Base-by-base conservation (phyloP, 2,888 invertebrate species). In the Aphodius sticticus region DNA sequence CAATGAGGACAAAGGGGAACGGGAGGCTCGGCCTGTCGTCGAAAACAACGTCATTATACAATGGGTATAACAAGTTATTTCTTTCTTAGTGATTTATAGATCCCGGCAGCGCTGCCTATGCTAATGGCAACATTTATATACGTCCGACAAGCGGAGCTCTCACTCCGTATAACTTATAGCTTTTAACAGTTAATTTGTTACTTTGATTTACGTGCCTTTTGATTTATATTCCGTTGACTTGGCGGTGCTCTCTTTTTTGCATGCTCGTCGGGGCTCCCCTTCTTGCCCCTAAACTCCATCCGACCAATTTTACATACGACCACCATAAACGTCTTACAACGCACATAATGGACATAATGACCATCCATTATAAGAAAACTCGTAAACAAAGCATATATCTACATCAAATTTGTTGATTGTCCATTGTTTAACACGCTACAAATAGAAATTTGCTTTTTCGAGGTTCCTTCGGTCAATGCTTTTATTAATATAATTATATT, bases 171-270 rank as follows among this genome's bases (percentile, higher is more conserved):
- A 88, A 88, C 86, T 88, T 88, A 88, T 88, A 87, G 87, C 88
- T 85, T 88, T 88, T 88, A 87, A 88, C 88, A 88, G 88, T 89
- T 89, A 89, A 89, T 89, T 89, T 89, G 89, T 88, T 89, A 88
- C 87, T 89, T 89, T 89, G 89, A 89, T 89, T 89, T 89, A 89
- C 88, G 88, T 83, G 83, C 84, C 84, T 86, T 87, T 85, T 86
- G 86, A 86, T 86, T 86, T 86, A 86, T 86, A 77, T 76, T 70
- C 77, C 77, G 77, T 77, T 38, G 74, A 74, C 74, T 74, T 37
- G 74, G 71, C 16, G 16, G 26, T 37, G 16, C 70, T 37, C 74
- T 35, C 36, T 35, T 74, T 74, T 74, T 74, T 36, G 70, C 26
- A 74, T 35, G 74, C 37, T 37, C 26, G 35, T 26, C 26, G 26